Evolutionary conservation across 2,888 invertebrate species (phyloP).

Genomic region (Eledone cirrhosa): DNA sequence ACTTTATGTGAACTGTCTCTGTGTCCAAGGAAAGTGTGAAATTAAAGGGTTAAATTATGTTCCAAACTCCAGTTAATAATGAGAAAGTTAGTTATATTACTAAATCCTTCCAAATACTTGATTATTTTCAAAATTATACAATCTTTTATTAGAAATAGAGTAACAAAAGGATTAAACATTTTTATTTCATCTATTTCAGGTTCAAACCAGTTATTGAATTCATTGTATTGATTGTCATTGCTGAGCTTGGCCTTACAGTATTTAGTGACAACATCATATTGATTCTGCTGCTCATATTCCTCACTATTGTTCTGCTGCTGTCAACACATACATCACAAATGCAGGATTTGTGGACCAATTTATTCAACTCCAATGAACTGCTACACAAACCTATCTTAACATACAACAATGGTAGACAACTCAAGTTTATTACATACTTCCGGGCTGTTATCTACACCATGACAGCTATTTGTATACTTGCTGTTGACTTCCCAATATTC

Average conservation of each 20-base stretch:
- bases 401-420: conserved; percentile 39
- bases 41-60: no score
- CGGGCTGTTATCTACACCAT: conserved; percentile 56
- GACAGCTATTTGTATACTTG: conserved; percentile 80
- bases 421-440: conserved; percentile 55
- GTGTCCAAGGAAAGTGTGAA: no score
- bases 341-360: not conserved
- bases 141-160: no score
- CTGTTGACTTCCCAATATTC: conserved; percentile 90
- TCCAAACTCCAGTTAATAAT: no score
- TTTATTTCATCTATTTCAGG: conserved; percentile 37
- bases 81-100: no score
- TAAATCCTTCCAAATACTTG: no score
- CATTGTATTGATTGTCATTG: conserved; percentile 47
- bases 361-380: not conserved
- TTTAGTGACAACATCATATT: conserved; percentile 38
- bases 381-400: conserved; percentile 26
- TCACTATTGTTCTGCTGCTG: conserved; percentile 18
- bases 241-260: conserved; percentile 44
- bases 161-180: not conserved
- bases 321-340: not conserved
- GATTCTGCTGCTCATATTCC: not conserved
- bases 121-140: no score
- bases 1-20: no score
- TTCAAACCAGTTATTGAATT: conserved; percentile 46